Percentiles rank a stretch among this genome's conserved stretches.
Evolutionary conservation across 2,888 invertebrate genomes (phyloP).

Genomic region (Choreutis nemorana): DNA sequence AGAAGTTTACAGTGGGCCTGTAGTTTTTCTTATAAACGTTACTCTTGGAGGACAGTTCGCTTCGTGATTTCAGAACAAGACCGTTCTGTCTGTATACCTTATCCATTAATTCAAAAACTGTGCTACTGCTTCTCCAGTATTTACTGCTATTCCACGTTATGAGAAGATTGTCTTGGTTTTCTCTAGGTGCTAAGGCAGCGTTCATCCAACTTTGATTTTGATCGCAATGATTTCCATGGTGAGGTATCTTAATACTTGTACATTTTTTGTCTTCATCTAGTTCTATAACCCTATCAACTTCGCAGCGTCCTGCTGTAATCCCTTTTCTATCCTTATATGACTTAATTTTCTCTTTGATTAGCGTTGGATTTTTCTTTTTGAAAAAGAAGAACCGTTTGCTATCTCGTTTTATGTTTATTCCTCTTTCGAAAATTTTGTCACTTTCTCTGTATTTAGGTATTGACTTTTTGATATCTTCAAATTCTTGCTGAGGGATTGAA

Average conservation of each 20-base stretch:
- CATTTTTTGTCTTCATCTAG: background rate
- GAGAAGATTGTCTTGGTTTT: conserved; percentile 33
- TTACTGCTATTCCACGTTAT: conserved; percentile 43
- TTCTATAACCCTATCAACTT: conserved; percentile 20
- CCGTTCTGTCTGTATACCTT: conserved; percentile 32
- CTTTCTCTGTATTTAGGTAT: conserved; percentile 11
- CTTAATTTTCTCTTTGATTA: conserved; percentile 21
- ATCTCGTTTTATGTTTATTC: conserved; percentile 12
- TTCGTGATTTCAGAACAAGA: conserved; percentile 27
- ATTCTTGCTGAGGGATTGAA: conserved; percentile 9
- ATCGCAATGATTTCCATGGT: too few relatives aligned
- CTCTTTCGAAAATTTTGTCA: conserved; percentile 10
- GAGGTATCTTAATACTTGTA: too few relatives aligned
- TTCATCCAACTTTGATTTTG: conserved; percentile 23
- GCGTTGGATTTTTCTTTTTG: conserved; percentile 35
- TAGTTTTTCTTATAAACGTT: conserved; percentile 19
- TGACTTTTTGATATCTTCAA: conserved; percentile 12
- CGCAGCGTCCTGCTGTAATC: conserved; percentile 38
- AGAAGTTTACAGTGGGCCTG: conserved; percentile 27
- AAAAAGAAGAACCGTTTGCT: conserved; percentile 40
- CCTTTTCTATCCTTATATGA: conserved; percentile 27
- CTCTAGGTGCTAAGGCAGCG: conserved; percentile 35
- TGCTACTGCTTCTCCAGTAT: conserved; percentile 38
- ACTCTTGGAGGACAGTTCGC: conserved; percentile 26
- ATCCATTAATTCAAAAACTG: conserved; percentile 36